Evolutionary conservation across 1,140 invertebrate species (phyloP), one percentile per base, ranked within the genome.

Genomic region (Radopholus similis): DNA sequence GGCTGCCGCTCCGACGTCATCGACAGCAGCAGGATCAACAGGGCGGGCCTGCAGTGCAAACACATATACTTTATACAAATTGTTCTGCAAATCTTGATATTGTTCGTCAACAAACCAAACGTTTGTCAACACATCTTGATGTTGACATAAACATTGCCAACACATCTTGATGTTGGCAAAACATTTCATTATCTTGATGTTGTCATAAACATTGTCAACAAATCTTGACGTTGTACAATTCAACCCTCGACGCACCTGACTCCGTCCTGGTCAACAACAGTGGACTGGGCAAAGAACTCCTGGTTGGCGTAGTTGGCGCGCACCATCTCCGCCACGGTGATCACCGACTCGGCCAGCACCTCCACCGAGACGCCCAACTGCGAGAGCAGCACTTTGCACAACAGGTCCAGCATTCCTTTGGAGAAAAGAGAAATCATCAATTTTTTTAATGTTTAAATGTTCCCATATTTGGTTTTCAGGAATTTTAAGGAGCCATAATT

Each of bases 1-100:
- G 92, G 90, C 83, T 98, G 95, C 82, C 95, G 96, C 78, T 98
- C 95, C 83, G 96, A 96, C 2, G 97, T 92, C 93, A 99, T 97
- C 0, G 93, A 96, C 90, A 97, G 93, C 11, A 99, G 83, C 8
- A 99, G 85, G 44, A 97, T 90, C 0, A 97, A 90, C 53, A 98
- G 90, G 0, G 91, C 92, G 1, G 95, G 91, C 54, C 89, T 89
- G 72, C 37, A 83, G 83, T 34, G 21, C 9, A 13, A 66, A 5
- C 23, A 37, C 35, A 44, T n/a, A n/a, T n/a, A n/a, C n/a, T n/a
- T n/a, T n/a, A n/a, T n/a, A n/a, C n/a, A n/a, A n/a, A n/a, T n/a
- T n/a, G n/a, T n/a, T n/a, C n/a, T n/a, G n/a, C n/a, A n/a, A n/a
- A n/a, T n/a, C n/a, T n/a, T n/a, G n/a, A n/a, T n/a, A n/a, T n/a